Conservation (phyloP, 2,113 vertebrate species). For the Nothobranchius kuhntae region DNA sequence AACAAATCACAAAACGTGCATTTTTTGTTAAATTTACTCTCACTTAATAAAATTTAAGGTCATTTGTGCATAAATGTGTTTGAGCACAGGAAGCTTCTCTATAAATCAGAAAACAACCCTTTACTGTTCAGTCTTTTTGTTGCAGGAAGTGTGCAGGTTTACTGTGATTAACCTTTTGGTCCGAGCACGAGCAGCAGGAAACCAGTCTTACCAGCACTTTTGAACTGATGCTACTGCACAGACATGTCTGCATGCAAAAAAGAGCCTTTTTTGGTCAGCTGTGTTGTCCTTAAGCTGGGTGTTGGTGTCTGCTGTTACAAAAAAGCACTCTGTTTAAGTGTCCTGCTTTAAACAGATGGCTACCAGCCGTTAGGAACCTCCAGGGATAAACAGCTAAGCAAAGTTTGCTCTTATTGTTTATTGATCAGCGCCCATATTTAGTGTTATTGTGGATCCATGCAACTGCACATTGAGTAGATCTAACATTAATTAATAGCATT, state of each 20-base stretch:
- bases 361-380: constrained; percentile 12
- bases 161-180: constrained; percentile 51
- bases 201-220: constrained; percentile 18
- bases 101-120: constrained; percentile 45
- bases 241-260: constrained; percentile 42
- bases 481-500: constrained; percentile 13
- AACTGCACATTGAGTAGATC: constrained; percentile 7
- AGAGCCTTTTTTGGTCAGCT: constrained; percentile 1
- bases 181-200: constrained; percentile 32
- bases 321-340: constrained; percentile 3
- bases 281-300: constrained; percentile 17
- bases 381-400: constrained; percentile 1
- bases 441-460: constrained; percentile 4
- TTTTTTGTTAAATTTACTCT: neutral
- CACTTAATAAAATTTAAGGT: constrained; percentile 12
- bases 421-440: constrained; percentile 7
- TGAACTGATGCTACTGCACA: constrained; percentile 38
- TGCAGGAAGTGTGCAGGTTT: constrained; percentile 35
- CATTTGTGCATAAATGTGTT: constrained; percentile 20
- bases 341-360: neutral
- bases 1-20: too few relatives aligned
- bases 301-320: constrained; percentile 17
- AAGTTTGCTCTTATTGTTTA: constrained; percentile 14
- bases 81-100: constrained; percentile 8
- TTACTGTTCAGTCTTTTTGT: constrained; percentile 35